Evolutionary conservation across 2,113 vertebrate species (phyloP).

Genomic region (Dryoscopus gambensis): DNA sequence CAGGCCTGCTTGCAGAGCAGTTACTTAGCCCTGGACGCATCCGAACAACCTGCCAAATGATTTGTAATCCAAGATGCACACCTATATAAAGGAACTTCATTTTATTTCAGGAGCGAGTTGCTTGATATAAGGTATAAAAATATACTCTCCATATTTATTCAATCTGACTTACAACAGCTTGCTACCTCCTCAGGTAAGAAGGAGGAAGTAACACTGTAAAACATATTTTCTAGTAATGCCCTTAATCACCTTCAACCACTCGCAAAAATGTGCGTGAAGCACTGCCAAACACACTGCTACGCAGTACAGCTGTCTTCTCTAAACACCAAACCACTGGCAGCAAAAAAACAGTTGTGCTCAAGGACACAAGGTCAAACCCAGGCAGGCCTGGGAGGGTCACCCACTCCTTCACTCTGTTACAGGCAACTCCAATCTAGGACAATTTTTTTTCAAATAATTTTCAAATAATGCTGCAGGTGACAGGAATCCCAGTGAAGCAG

Average conservation of each 20-base stretch:
- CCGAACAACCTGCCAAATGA: not conserved
- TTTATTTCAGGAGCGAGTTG: fast-evolving
- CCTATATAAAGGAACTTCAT: not conserved
- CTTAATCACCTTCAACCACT: not conserved
- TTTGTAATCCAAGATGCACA: not conserved
- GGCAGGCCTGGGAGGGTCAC: not conserved
- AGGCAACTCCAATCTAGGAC: not conserved
- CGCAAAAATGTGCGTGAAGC: fast-evolving
- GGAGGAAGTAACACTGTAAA: not conserved
- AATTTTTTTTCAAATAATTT: not conserved
- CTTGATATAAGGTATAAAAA: not conserved
- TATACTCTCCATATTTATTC: not conserved
- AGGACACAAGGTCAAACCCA: slow-evolving; percentile 34
- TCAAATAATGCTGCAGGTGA: not conserved
- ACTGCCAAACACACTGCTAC: not conserved
- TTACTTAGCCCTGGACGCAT: not conserved
- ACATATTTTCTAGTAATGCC: not conserved
- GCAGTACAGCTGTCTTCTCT: not conserved
- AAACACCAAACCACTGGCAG: not conserved
- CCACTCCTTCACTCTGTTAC: fast-evolving
- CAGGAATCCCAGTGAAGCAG: not conserved
- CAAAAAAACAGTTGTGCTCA: not conserved
- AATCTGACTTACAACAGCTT: not conserved
- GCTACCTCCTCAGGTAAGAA: not conserved
- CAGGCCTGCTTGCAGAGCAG: not conserved